Evolutionary conservation across 2,888 invertebrate species (phyloP), one percentile per base, ranked within the genome.

Genomic region (Tiphia femorata): DNA sequence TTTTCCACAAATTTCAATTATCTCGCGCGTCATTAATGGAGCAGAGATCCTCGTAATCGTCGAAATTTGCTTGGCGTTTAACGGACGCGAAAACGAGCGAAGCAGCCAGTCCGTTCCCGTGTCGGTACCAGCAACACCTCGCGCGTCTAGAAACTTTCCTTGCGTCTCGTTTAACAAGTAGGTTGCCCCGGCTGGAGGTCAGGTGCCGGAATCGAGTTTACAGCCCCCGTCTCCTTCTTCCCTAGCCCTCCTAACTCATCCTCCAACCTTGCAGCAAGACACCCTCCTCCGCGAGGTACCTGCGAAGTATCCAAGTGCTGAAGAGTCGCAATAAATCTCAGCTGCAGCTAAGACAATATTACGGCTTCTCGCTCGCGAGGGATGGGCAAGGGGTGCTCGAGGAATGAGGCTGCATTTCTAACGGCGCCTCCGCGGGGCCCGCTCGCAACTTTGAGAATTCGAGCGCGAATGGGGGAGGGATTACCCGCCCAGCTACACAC

Each of bases 361-460:
- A 35, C 60, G 29, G 30, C 42, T 33, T 14, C 33, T 14, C 33
- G 12, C 33, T n/a, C 37, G 16, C 10, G 27, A n/a, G n/a, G 12
- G 42, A 42, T 23, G 42, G 23, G 42, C 5, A n/a, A 27, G 42
- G 21, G 12, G 23, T 1, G 42, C 12, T 14, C 12, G 33, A 14
- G 42, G 38, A 19, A 12, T n/a, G 38, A 38, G 4, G 10, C 33
- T 33, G 3, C 14, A 4, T n/a, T 12, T 2, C 33, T 38, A 10
- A 10, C 38, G 14, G 4, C 33, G 33, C 12, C 3, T 14, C 14
- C 29, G 29, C 29, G 7, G 12, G 33, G 3, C 14, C 6, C 33
- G 33, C 51, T 54, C 49, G 35, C 58, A 60, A 64, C 59, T 67
- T 67, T 51, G 53, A 42, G 64, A 67, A 58, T 67, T 67, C 52